Conservation (phyloP, 2,113 vertebrate species). For the Ranitomeya imitator region DNA sequence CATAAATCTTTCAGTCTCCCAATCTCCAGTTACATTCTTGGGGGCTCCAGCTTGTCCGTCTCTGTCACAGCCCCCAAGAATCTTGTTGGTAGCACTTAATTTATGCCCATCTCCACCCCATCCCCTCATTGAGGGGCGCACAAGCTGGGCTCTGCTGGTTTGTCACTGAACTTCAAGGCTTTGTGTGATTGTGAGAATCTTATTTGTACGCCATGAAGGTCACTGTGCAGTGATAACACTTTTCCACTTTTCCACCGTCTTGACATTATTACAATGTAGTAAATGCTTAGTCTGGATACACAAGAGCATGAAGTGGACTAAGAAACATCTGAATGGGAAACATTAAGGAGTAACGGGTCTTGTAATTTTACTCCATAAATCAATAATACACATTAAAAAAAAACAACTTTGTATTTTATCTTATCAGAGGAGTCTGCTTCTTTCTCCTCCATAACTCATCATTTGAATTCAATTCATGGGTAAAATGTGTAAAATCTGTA, state of each 20-base stretch:
- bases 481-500: no score
- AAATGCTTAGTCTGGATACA: neutral
- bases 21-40: conserved; percentile 21
- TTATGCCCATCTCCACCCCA: neutral
- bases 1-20: conserved; percentile 6
- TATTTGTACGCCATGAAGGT: neutral
- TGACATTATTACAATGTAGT: neutral
- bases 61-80: neutral
- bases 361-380: no score
- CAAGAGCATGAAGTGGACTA: no score
- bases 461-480: no score
- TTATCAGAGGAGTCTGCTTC: no score
- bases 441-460: no score
- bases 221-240: neutral
- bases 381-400: no score
- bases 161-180: neutral
- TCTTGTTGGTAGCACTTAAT: conserved; percentile 1
- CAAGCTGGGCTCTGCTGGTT: neutral
- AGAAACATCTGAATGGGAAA: no score
- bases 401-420: no score
- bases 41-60: neutral
- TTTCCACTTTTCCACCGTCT: neutral
- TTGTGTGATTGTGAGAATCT: neutral
- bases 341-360: no score
- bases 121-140: neutral